Base-by-base conservation (phyloP, 2,113 vertebrate genomes). In the Upupa epops region DNA sequence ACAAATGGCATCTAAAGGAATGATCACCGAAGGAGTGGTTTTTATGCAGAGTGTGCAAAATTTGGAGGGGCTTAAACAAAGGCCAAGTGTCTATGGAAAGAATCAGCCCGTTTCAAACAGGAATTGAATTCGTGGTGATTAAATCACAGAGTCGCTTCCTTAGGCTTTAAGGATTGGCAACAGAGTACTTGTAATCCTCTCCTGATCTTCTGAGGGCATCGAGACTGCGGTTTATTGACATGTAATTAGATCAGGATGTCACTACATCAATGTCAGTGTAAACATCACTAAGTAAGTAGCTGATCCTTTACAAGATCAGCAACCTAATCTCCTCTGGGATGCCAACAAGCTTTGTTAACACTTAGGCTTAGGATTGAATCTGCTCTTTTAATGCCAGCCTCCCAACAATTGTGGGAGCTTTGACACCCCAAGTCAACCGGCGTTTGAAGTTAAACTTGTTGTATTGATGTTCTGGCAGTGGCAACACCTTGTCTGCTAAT, bases 231-330 rank as follows among this genome's bases (percentile, higher is more conserved):
- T 97, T 98, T 98, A 98, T 98, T 98, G 98, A 97, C 98, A 95
- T 98, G 97, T 98, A 98, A 98, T 98, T 98, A 98, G 98, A 98
- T 98, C 98, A 97, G 97, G 91, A 97, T 98, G 97, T 98, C 97
- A 98, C 97, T 96, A 96, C 93, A 94, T 98, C 98, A 96, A 96
- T 98, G 98, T 98, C 97, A 97, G 96, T 97, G 97, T 97, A 98
- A 97, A 98, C 97, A 98, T 96, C 96, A 66, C 71, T 51, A 91
- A 96, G 96, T 93, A 96, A 97, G 96, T 94, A 90, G 94, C 97
- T 97, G 98, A 98, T 98, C 97, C 98, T 96, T 42, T 96, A 96
- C 94, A 96, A 98, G 97, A 98, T 98, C 97, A 97, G 97, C 96
- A 92, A 96, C 97, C 96, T 98, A 98, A 98, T 98, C 98, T 98